These are phyloP conservation scores for Ranitomeya imitator DNA, from an alignment of 2,113 vertebrate genomes.

Conservation along the genomic window DNA sequence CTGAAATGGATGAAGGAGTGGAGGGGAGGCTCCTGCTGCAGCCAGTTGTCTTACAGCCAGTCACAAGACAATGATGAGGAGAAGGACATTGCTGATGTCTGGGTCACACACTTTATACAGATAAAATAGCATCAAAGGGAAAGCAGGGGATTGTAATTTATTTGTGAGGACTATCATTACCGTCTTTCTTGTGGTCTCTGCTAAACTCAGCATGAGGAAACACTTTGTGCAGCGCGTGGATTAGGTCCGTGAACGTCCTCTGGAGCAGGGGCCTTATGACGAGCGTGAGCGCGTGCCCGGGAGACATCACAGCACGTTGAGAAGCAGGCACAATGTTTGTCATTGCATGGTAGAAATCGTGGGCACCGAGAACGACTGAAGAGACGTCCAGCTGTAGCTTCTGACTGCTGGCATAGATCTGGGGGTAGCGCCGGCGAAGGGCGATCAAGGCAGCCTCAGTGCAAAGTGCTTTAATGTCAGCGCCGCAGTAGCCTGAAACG, in stretches of 20 bases:
- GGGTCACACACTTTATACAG: no score
- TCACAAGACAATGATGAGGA: no score
- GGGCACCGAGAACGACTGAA: slow-evolving; percentile 88
- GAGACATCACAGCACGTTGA: slow-evolving; percentile 87
- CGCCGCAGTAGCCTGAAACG: slow-evolving; percentile 91
- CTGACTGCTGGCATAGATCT: slow-evolving; percentile 95
- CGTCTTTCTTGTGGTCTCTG: slow-evolving; percentile 84
- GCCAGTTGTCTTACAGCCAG: no score
- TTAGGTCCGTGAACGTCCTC: slow-evolving; percentile 77
- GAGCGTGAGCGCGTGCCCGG: slow-evolving; percentile 88
- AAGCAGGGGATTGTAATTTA: no score
- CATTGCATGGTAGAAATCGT: slow-evolving; percentile 93
- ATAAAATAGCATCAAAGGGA: no score
- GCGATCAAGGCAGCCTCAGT: slow-evolving; percentile 95
- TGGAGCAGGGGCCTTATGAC: slow-evolving; percentile 87
- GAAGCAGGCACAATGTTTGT: slow-evolving; percentile 93
- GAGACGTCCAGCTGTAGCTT: slow-evolving; percentile 91
- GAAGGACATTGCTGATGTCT: no score
- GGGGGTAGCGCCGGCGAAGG: slow-evolving; percentile 91
- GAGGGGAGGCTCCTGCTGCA: no score
- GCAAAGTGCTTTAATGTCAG: slow-evolving; percentile 99
- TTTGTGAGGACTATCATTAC: slow-evolving; percentile 64
- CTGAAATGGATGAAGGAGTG: no score
- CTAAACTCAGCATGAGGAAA: slow-evolving; percentile 92
- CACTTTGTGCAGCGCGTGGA: slow-evolving; percentile 85